These are phyloP conservation scores for Callosobruchus maculatus DNA, from an alignment of 2,888 invertebrate genomes.

Conservation along the genomic window DNA sequence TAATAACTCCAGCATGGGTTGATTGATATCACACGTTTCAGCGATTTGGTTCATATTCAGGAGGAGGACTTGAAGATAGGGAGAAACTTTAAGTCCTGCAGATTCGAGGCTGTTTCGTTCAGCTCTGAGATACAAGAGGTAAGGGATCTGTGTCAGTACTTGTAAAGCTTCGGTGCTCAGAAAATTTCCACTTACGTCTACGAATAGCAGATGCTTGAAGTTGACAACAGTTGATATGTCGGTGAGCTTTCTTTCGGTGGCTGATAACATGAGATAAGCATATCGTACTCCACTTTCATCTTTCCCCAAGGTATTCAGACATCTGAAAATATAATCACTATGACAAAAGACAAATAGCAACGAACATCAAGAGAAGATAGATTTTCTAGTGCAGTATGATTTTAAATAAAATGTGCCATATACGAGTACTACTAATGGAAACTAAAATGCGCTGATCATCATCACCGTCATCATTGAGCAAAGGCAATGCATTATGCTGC, in stretches of 20 bases:
- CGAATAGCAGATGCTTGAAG: slow-evolving; percentile 56
- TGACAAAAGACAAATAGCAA: no score
- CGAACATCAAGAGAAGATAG: no score
- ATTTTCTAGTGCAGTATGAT: no score
- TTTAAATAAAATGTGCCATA: no score
- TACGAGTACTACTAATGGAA: no score
- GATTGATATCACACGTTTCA: slow-evolving; percentile 53
- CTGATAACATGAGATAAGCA: slow-evolving; percentile 57
- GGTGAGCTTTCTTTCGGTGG: slow-evolving; percentile 53
- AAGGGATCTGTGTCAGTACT: slow-evolving; percentile 53
- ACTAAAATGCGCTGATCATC: no score
- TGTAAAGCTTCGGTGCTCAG: slow-evolving; percentile 52
- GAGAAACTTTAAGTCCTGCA: slow-evolving; percentile 52
- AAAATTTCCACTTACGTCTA: slow-evolving; percentile 57
- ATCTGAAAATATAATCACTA: slow-evolving; percentile 42
- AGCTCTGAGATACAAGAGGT: slow-evolving; percentile 56
- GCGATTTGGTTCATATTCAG: slow-evolving; percentile 55
- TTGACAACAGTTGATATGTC: slow-evolving; percentile 51
- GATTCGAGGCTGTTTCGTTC: slow-evolving; percentile 55
- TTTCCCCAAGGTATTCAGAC: slow-evolving; percentile 45
- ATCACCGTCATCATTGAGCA: no score
- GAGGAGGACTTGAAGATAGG: slow-evolving; percentile 59
- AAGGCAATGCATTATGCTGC: no score
- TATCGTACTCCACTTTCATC: slow-evolving; percentile 51
- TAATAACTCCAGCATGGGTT: slow-evolving; percentile 55